These are phyloP conservation scores for Xylocampa areola DNA, from an alignment of 2,888 invertebrate species.

Conservation along the genomic window DNA sequence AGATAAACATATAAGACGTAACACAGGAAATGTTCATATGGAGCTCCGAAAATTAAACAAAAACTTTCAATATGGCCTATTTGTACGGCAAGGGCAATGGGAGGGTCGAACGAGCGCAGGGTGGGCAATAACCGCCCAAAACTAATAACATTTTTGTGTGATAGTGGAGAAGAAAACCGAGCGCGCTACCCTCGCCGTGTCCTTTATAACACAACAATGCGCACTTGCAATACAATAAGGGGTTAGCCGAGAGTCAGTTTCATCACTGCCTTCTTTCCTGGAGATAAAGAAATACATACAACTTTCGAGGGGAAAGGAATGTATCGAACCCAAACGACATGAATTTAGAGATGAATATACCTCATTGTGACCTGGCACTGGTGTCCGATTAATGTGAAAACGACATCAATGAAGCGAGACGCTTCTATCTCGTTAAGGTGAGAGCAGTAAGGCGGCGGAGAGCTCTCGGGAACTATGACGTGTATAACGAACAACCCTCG, in stretches of 20 bases:
- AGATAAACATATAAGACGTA: slow-evolving; percentile 35
- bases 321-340: slow-evolving; percentile 47
- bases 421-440: slow-evolving; percentile 81
- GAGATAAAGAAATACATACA: slow-evolving; percentile 64
- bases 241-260: slow-evolving; percentile 75
- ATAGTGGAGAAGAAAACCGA: slow-evolving; percentile 82
- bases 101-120: slow-evolving; percentile 76
- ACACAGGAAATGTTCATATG: slow-evolving; percentile 42
- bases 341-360: slow-evolving; percentile 58
- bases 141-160: slow-evolving; percentile 89
- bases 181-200: slow-evolving; percentile 77
- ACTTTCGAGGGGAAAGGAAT: slow-evolving; percentile 53
- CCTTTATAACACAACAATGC: slow-evolving; percentile 84
- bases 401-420: slow-evolving; percentile 82
- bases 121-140: slow-evolving; percentile 86
- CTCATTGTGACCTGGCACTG: slow-evolving; percentile 69
- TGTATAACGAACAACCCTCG: slow-evolving; percentile 85
- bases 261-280: slow-evolving; percentile 70
- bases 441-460: slow-evolving; percentile 80
- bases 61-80: slow-evolving; percentile 77
- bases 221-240: slow-evolving; percentile 82
- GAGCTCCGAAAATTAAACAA: slow-evolving; percentile 67
- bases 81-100: slow-evolving; percentile 74
- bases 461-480: slow-evolving; percentile 83
- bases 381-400: slow-evolving; percentile 75